Base-by-base conservation (phyloP, 1,140 invertebrate genomes). In the Chelonus insularis region DNA sequence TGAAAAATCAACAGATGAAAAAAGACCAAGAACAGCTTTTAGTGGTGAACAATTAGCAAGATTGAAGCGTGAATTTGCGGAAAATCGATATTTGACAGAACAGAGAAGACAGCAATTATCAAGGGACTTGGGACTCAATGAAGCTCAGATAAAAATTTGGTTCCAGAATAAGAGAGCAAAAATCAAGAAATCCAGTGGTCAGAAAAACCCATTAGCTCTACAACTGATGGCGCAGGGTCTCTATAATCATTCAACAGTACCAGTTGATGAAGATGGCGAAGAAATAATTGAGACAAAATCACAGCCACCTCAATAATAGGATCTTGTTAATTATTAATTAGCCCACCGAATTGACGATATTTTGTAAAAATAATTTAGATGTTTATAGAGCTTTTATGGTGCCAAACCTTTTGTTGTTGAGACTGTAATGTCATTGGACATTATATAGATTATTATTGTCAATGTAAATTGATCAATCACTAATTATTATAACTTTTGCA, bases 111-210 rank as follows among this genome's bases (percentile, higher is more conserved):
- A 96, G 79, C 89, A 94, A 63, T 84, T 99, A 48, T 95, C 96
- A 4, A 84, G 89, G 8, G 95, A 98, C 71, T 83, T 99, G 14
- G 91, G 91, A 8, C 83, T 99, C n/a, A 97, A 98, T 72, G 97
- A 99, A 77, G 94, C 94, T 0, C 97, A 99, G 80, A 99, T 99
- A 75, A 99, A 99, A 84, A 99, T 99, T 74, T 95, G 92, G 92
- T 97, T 98, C 81, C 95, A 99, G 82, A 99, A 99, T 81, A 99
- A 98, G 78, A 83, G 97, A 36, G 97, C 97, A 37, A 99, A 99
- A 83, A 94, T 98, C 75, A 99, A 99, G 85, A 99, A 99, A 78
- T 88, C 94, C 1, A 55, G 7, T 39, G 52, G 52, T 9, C 34
- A 37, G 12, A 55, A 39, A 21, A 37, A 97, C 81, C 91, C 93